Conservation (phyloP, 2,797 vertebrate species). For the Salmo trutta region DNA sequence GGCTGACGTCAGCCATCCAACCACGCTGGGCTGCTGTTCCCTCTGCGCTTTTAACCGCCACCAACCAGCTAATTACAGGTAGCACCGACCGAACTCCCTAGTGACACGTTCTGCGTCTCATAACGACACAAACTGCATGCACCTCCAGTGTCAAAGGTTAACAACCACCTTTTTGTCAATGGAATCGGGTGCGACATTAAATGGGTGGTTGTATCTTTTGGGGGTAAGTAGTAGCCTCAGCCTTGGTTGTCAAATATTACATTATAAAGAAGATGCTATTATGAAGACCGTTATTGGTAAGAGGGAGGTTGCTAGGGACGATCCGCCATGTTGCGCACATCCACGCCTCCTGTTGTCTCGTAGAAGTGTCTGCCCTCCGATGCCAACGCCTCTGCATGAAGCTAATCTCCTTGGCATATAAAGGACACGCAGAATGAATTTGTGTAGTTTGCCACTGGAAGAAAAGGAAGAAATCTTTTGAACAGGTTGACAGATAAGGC, state of each 20-base stretch:
- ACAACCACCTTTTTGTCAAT: not conserved
- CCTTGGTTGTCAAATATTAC: conserved; percentile 7
- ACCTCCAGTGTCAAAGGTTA: not conserved
- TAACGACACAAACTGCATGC: not conserved
- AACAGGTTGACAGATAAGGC: conserved; percentile 81
- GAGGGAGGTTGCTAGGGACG: not conserved
- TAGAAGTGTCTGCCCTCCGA: conserved; percentile 13
- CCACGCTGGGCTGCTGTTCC: not conserved
- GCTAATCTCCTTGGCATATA: conserved; percentile 70
- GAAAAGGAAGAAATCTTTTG: conserved; percentile 77
- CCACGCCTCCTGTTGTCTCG: conserved; percentile 13
- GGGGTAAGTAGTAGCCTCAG: not conserved
- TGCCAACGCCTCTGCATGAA: conserved; percentile 42
- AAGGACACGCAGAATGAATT: conserved; percentile 72
- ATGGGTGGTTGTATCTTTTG: not conserved
- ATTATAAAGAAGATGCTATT: conserved; percentile 23
- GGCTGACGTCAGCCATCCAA: conserved; percentile 24
- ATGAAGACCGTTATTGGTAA: not conserved
- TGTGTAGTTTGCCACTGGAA: conserved; percentile 64
- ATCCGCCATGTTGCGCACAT: not conserved
- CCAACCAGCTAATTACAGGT: conserved; percentile 35
- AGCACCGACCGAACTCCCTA: not conserved
- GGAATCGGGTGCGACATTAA: too few species aligned
- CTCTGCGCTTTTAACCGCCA: not conserved
- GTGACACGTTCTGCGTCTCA: not conserved